A percentile compares a stretch with the other conserved stretches of the same genome.
Conservation (phyloP, 2,113 vertebrate genomes). For the Menura novaehollandiae region DNA sequence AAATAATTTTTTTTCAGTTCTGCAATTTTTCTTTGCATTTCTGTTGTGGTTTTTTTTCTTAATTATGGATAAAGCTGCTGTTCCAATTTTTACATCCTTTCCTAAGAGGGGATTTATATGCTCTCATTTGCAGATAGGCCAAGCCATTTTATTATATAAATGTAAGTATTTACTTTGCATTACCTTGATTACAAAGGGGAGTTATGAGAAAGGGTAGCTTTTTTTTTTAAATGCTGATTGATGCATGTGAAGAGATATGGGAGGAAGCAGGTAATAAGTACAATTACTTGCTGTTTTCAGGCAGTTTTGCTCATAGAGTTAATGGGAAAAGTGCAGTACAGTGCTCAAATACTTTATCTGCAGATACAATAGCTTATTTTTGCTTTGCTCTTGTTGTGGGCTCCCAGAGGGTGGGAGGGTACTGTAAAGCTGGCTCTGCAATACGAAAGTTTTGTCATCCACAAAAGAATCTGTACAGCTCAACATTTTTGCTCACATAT, state of each 20-base stretch:
- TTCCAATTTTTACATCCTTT: background rate
- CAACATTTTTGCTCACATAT: background rate
- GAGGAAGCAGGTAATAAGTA: background rate
- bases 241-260: background rate
- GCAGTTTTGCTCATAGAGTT: background rate
- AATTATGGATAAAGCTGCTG: background rate
- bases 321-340: background rate
- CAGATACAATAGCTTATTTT: constrained; percentile 28
- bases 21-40: background rate
- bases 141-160: background rate
- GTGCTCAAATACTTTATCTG: background rate
- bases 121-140: background rate
- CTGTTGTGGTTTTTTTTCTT: background rate
- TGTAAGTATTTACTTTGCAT: background rate
- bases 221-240: background rate
- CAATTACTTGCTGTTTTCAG: background rate
- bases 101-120: background rate
- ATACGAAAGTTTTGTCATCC: background rate
- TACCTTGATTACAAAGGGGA: background rate
- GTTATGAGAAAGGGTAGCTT: background rate
- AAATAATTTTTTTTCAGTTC: background rate
- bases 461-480: background rate
- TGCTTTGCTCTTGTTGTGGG: background rate
- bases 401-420: background rate
- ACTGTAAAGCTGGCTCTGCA: background rate